phyloP scores from a whole-genome alignment of 2,113 vertebrate species.

The Cochlearius cochlearius region DNA sequence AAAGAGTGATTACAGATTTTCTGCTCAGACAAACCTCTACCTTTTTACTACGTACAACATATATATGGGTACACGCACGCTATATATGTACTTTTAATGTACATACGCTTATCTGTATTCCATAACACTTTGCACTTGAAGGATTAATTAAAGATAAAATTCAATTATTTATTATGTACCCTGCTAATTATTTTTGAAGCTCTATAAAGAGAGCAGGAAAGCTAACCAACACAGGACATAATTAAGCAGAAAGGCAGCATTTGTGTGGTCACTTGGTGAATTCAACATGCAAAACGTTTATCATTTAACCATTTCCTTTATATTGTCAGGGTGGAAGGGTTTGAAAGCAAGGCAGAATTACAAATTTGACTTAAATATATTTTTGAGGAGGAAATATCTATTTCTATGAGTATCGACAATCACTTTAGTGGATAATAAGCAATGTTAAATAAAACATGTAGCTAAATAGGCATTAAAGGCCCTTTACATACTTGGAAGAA shows the following conservation, averaged over 20 bases:
- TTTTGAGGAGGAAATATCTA: conserved; percentile 56
- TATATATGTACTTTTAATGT: not conserved
- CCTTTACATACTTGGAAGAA: conserved; percentile 75
- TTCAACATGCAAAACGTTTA: conserved; percentile 28
- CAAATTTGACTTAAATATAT: conserved; percentile 59
- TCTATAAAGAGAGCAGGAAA: conserved; percentile 40
- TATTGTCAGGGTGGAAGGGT: not conserved
- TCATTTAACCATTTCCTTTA: conserved; percentile 63
- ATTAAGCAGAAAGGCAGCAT: conserved; percentile 38
- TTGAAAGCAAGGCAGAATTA: conserved; percentile 35
- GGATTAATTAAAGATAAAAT: conserved; percentile 63
- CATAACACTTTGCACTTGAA: not conserved
- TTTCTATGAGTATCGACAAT: conserved; percentile 61
- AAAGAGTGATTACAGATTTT: conserved; percentile 54
- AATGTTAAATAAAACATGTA: conserved; percentile 71
- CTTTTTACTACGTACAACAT: not conserved
- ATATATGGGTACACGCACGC: accelerated
- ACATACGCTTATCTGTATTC: not conserved
- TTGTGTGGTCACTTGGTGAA: conserved; percentile 31
- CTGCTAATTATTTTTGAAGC: conserved; percentile 58
- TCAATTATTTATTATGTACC: conserved; percentile 59
- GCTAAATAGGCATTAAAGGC: conserved; percentile 75
- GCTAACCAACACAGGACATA: conserved; percentile 46
- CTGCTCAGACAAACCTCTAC: conserved; percentile 1
- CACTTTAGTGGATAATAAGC: conserved; percentile 68